These are phyloP conservation scores for Myotis myotis DNA, from an alignment of 2,797 vertebrate genomes.

Conservation along the genomic window DNA sequence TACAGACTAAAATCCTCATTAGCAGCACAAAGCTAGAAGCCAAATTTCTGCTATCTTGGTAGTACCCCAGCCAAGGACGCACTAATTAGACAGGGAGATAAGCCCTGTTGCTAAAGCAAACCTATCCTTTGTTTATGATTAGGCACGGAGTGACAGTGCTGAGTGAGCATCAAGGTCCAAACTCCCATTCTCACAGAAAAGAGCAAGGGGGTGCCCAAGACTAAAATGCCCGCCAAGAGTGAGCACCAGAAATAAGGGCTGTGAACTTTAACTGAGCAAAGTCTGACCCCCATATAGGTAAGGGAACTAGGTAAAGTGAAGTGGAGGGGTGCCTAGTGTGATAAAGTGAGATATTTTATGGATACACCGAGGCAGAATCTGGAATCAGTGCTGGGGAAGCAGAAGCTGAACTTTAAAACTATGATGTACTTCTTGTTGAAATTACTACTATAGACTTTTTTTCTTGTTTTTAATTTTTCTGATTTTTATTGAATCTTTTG, in stretches of 20 bases:
- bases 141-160: not conserved
- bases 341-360: not conserved
- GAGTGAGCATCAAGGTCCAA: not conserved
- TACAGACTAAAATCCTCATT: slow-evolving; percentile 48
- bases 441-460: not conserved
- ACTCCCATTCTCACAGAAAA: not conserved
- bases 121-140: not conserved
- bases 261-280: not conserved
- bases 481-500: not conserved
- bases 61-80: not conserved
- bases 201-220: not conserved
- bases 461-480: not conserved
- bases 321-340: rapidly evolving
- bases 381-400: not conserved
- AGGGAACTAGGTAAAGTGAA: not conserved
- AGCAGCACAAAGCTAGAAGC: slow-evolving; percentile 30
- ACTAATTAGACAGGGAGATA: slow-evolving; percentile 62
- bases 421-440: not conserved
- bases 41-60: slow-evolving; percentile 41
- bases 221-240: not conserved
- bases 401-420: not conserved
- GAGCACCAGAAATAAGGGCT: not conserved
- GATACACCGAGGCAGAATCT: not conserved
- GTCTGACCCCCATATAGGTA: not conserved
- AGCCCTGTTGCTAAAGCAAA: slow-evolving; percentile 38